Conservation (phyloP, 2,888 invertebrate genomes). For the Leptopilina syphax region DNA sequence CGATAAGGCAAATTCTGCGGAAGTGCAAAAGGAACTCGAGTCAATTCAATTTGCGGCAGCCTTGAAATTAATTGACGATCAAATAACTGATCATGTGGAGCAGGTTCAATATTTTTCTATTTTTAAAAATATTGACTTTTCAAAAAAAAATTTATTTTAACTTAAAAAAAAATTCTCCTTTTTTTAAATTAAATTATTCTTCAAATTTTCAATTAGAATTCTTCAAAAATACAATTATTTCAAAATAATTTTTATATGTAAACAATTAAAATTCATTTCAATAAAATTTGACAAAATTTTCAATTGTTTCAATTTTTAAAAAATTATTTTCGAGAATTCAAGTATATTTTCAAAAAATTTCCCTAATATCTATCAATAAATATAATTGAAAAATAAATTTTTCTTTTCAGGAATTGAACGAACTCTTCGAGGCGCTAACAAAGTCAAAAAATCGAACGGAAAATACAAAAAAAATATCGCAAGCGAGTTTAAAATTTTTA, state of each 20-base stretch:
- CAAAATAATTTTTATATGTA: too few relatives aligned
- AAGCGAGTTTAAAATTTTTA: constrained; percentile 75
- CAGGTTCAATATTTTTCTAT: constrained; percentile 47
- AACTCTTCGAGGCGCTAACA: constrained; percentile 56
- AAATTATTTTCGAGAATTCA: too few relatives aligned
- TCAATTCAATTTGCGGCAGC: constrained; percentile 57
- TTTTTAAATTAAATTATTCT: too few relatives aligned
- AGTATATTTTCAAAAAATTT: too few relatives aligned
- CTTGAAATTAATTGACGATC: constrained; percentile 56
- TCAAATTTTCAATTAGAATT: too few relatives aligned
- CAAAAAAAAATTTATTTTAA: too few relatives aligned
- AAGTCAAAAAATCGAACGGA: constrained; percentile 67
- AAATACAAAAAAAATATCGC: constrained; percentile 72
- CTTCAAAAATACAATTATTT: too few relatives aligned
- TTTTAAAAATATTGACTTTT: background rate
- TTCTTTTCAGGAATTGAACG: constrained; percentile 60
- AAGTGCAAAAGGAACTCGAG: constrained; percentile 55
- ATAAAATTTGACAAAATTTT: too few relatives aligned
- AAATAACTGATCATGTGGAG: constrained; percentile 54
- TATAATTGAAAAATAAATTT: constrained; percentile 17
- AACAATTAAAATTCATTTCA: too few relatives aligned
- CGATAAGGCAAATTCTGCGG: constrained; percentile 51
- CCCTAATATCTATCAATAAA: too few relatives aligned
- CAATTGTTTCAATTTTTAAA: too few relatives aligned
- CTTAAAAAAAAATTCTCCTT: too few relatives aligned